Evolutionary conservation across 2,113 vertebrate genomes (phyloP), one percentile per base, ranked within the genome.

Genomic region (Oxyruncus cristatus): DNA sequence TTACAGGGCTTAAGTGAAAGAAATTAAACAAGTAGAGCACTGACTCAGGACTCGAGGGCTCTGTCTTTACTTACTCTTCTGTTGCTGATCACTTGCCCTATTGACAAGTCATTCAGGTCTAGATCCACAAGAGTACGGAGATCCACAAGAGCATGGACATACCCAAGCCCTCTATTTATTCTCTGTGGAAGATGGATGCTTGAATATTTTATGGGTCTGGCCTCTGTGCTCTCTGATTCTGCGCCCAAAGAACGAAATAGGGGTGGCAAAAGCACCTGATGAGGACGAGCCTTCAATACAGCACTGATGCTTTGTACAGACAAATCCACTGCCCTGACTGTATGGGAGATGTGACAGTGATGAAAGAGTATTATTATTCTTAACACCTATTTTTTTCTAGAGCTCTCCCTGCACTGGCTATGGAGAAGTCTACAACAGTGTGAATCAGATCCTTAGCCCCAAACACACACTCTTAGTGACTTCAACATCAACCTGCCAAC

Each of bases 401-500:
- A 80, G 35, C 35, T 85, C 16, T 92, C 78, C 30, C 33, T 66
- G 66, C 26, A 41, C 21, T 26, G 68, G 70, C 42, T 47, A 33
- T 28, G 56, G 55, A 59, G 42, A 68, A 32, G 18, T 88, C 39
- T 62, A n/a, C 81, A 82, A 19, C 6, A 79, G 44, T 0, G 1
- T 24, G 32, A 68, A 58, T 22, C 0, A 0, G 47, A 58, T 28
- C 26, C 5, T 2, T 53, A 72, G n/a, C 18, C 63, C 35, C 41
- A 10, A 59, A 12, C 1, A 71, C 41, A 71, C 1, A 3, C 9
- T n/a, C 61, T 35, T 32, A 41, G 22, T n/a, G 44, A 79, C 23
- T 66, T 77, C 33, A 85, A 59, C 66, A 92, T n/a, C 61, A 85
- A 41, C 62, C n/a, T 92, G 74, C n/a, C 58, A 85, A 39, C 32